Conservation (phyloP, 2,888 invertebrate genomes). For the Drosophila kambysellisi region DNA sequence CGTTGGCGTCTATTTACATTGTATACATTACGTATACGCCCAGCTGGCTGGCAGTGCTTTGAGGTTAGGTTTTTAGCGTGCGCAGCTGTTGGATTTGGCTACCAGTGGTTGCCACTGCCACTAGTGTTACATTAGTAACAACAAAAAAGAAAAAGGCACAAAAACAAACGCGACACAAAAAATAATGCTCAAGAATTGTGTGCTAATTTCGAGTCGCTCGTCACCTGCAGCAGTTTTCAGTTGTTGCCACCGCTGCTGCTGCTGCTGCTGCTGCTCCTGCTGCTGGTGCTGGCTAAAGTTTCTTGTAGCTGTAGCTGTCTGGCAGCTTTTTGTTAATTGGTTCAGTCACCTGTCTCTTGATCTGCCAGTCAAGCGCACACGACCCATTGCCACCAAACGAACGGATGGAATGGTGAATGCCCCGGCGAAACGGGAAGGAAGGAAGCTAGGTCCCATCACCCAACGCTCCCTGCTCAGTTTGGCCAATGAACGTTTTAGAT, state of each 20-base stretch:
- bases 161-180: slow-evolving; percentile 4
- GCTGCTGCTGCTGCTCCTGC: slow-evolving; percentile 34
- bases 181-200: slow-evolving; percentile 56
- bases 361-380: slow-evolving; percentile 79
- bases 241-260: slow-evolving; percentile 44
- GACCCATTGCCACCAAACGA: slow-evolving; percentile 58
- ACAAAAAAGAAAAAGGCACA: not conserved
- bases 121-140: slow-evolving; percentile 24
- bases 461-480: slow-evolving; percentile 33
- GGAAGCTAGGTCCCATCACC: slow-evolving; percentile 36
- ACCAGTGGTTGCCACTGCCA: slow-evolving; percentile 5
- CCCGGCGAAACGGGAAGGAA: slow-evolving; percentile 59
- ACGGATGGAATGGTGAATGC: slow-evolving; percentile 24
- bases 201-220: slow-evolving; percentile 76
- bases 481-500: slow-evolving; percentile 79
- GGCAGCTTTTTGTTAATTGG: slow-evolving; percentile 82
- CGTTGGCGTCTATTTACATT: slow-evolving; percentile 78
- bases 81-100: slow-evolving; percentile 60
- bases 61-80: slow-evolving; percentile 56
- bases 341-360: slow-evolving; percentile 83
- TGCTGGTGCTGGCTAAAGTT: slow-evolving; percentile 51
- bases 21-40: slow-evolving; percentile 77
- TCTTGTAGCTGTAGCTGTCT: slow-evolving; percentile 40
- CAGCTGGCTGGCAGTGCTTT: slow-evolving; percentile 33
- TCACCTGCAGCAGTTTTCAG: slow-evolving; percentile 75